Evolutionary conservation across 1,140 invertebrate genomes (phyloP), one percentile per base, ranked within the genome.

Genomic region (Megalopta genalis): DNA sequence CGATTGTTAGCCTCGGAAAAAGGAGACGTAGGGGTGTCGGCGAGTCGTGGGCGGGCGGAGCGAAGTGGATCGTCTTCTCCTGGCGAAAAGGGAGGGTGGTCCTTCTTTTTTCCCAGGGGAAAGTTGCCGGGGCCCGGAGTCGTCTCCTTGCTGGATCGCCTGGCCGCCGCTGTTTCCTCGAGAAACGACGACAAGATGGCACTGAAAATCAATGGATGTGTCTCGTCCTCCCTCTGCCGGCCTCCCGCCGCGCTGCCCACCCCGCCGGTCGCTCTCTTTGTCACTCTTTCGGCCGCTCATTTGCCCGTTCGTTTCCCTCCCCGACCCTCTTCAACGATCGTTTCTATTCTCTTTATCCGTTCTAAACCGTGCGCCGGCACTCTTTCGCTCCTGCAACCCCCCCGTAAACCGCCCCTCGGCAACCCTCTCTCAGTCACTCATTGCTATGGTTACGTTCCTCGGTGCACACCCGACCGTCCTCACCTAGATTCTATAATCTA

Each of bases 171-270:
- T 82, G 72, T 82, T 84, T 88, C 85, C 81, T 65, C 77, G 62
- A 86, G 87, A 83, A 88, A 85, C 88, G 87, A 90, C 90, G 91
- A 91, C 91, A 92, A 91, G 91, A 92, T 92, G 91, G 91, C 90
- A 91, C 90, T 92, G 90, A 92, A 92, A 92, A 92, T 92, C 91
- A 92, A 92, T 92, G 90, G 87, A 89, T 90, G 85, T 85, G 65
- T 77, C 74, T 83, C 86, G 80, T 89, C 65, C 84, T 85, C 82
- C 71, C 63, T 86, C 75, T 77, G 71, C 76, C 66, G 72, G 82
- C 83, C 72, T 81, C 46, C 65, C 23, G 37, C 54, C 7, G 0
- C 54, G 8, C 54, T 2, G 21, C 18, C 52, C 0, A 57, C 21
- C 8, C 5, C 52, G 42, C 66, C 60, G 18, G 16, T 69, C 37